Evolutionary conservation across 2,113 vertebrate species (phyloP), one percentile per base, ranked within the genome.

Genomic region (Murina feae): DNA sequence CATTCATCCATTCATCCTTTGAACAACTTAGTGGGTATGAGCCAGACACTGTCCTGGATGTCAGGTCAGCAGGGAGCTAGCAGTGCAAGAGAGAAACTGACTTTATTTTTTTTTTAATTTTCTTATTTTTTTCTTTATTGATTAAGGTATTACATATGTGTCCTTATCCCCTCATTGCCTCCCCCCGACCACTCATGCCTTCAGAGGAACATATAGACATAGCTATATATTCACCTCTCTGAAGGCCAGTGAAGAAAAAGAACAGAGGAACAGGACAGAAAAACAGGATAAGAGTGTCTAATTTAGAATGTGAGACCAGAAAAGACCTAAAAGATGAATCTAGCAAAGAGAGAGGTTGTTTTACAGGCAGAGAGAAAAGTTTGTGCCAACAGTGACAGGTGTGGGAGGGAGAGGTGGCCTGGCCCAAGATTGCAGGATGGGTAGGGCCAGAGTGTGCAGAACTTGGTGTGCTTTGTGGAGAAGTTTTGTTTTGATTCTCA

Each of bases 361-460:
- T 79, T 71, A 9, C 47, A 35, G n/a, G 78, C 20, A 85, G 69
- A 74, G 25, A 89, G 30, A 55, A 49, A 0, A 21, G 3, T 2
- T 0, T 18, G 42, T 35, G 32, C 37, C n/a, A 55, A 68, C 39
- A 6, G 44, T 86, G 4, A 63, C 17, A 1, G 37, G 23, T 32
- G 60, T 72, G 30, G 0, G 0, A 66, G 25, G 39, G 28, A 58
- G 21, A 1, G 1, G 21, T 10, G 9, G 16, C 51, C 4, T 3
- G 5, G 2, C 25, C 18, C 16, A 11, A 60, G 72, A 5, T 5
- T 21, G 37, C 37, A 63, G 65, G 21, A 20, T 10, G 1, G 21
- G 8, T 10, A 9, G 49, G n/a, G 2, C 51, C 18, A 16, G 81
- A 32, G 23, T 28, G 8, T 9, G 0, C 37, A 32, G 25, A 49